These are phyloP conservation scores for Crioceris asparagi DNA, from an alignment of 2,888 invertebrate genomes.

Conservation along the genomic window DNA sequence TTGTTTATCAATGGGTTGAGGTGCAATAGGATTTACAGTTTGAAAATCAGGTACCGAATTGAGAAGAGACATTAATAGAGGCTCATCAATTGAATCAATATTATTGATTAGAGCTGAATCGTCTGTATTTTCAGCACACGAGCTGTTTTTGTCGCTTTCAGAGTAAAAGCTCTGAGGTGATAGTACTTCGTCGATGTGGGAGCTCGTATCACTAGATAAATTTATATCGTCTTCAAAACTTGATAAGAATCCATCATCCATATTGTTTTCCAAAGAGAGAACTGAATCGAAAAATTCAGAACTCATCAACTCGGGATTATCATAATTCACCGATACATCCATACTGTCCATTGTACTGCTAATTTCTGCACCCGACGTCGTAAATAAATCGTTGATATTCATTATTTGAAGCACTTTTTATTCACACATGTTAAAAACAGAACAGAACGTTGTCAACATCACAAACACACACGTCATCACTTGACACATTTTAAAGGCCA, in stretches of 20 bases:
- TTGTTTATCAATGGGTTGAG: slow-evolving; percentile 21
- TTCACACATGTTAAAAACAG: slow-evolving; percentile 4
- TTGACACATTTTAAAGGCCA: too few relatives aligned
- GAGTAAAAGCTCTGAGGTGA: slow-evolving; percentile 43
- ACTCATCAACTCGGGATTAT: slow-evolving; percentile 36
- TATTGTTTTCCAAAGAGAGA: slow-evolving; percentile 49
- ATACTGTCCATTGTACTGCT: slow-evolving; percentile 30
- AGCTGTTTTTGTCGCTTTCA: slow-evolving; percentile 61
- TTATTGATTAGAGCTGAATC: slow-evolving; percentile 23
- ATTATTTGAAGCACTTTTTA: slow-evolving; percentile 2
- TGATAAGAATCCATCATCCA: slow-evolving; percentile 40
- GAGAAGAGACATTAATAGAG: slow-evolving; percentile 26
- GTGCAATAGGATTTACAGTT: slow-evolving; percentile 15
- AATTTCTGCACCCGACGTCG: slow-evolving; percentile 20
- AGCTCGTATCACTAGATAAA: slow-evolving; percentile 30
- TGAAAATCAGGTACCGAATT: slow-evolving; percentile 18
- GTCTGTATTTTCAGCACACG: slow-evolving; percentile 25
- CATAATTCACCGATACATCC: slow-evolving; percentile 31
- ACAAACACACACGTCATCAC: slow-evolving; percentile 2
- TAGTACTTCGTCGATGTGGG: slow-evolving; percentile 29
- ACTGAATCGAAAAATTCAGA: slow-evolving; percentile 57
- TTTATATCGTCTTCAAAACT: slow-evolving; percentile 30
- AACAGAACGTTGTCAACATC: background rate
- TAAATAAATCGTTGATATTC: background rate
- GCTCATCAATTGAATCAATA: slow-evolving; percentile 24